These are phyloP conservation scores for Aptenodytes patagonicus DNA, from an alignment of 2,113 vertebrate genomes.

Conservation along the genomic window DNA sequence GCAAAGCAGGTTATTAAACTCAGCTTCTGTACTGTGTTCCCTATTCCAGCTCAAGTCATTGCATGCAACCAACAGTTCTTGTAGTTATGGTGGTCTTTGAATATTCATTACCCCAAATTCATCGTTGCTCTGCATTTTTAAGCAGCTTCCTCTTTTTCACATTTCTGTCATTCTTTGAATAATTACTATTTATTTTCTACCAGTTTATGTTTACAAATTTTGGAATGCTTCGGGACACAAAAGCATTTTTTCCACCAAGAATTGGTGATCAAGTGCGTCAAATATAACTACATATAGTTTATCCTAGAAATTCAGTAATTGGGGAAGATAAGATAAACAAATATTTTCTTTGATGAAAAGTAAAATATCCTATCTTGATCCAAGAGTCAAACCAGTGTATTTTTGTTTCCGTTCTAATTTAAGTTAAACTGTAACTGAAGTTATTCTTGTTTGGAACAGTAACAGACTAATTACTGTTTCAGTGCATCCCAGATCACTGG, in stretches of 20 bases:
- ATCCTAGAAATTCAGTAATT: not conserved
- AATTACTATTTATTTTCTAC: not conserved
- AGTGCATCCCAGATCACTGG: not conserved
- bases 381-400: rapidly evolving
- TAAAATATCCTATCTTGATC: not conserved
- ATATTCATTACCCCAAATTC: not conserved
- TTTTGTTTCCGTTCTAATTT: not conserved
- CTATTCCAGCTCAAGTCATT: not conserved
- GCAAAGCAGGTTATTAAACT: not conserved
- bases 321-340: not conserved
- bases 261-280: not conserved
- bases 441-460: not conserved
- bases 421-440: not conserved
- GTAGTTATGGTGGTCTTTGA: not conserved
- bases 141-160: not conserved
- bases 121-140: not conserved
- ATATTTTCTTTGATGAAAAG: not conserved
- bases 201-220: not conserved
- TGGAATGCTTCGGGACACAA: not conserved
- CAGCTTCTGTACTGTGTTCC: not conserved
- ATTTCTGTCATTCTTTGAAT: not conserved
- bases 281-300: not conserved
- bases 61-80: not conserved
- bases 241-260: not conserved
- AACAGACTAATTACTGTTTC: not conserved